phyloP scores from a whole-genome alignment of 1,140 invertebrate genomes.

The Ridgeia piscesae region DNA sequence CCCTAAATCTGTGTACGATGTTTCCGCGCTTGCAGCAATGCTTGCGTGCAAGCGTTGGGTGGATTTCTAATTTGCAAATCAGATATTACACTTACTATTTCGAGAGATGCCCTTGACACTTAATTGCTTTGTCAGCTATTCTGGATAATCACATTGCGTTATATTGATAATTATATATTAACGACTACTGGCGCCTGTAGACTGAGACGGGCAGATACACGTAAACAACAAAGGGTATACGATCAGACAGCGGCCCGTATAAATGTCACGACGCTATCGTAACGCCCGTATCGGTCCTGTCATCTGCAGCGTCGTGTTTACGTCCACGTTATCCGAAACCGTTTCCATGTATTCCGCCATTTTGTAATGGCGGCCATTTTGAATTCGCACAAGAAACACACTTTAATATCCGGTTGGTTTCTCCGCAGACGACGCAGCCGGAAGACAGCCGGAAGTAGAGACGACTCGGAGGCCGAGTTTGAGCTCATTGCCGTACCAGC shows the following conservation, averaged over 20 bases:
- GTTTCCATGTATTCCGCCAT: background rate
- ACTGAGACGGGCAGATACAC: background rate
- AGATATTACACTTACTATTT: background rate
- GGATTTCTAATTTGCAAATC: too few species aligned
- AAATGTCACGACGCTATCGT: background rate
- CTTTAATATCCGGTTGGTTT: background rate
- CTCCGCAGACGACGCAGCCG: background rate
- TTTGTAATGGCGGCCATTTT: background rate
- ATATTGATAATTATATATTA: background rate
- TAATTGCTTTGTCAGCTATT: background rate
- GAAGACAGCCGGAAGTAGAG: background rate
- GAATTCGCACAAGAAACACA: background rate
- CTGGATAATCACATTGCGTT: background rate
- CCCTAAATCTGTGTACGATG: background rate
- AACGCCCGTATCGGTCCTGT: background rate
- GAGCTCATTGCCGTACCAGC: background rate
- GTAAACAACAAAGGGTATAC: background rate
- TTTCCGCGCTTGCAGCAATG: background rate
- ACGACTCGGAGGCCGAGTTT: too few species aligned
- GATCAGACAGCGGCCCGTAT: background rate
- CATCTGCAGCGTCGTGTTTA: background rate
- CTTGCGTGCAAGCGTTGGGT: background rate
- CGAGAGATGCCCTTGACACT: background rate
- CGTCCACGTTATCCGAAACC: background rate
- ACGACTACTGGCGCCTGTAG: background rate